These are phyloP conservation scores for Lynx canadensis DNA, from an alignment of 2,113 vertebrate species.

Conservation along the genomic window DNA sequence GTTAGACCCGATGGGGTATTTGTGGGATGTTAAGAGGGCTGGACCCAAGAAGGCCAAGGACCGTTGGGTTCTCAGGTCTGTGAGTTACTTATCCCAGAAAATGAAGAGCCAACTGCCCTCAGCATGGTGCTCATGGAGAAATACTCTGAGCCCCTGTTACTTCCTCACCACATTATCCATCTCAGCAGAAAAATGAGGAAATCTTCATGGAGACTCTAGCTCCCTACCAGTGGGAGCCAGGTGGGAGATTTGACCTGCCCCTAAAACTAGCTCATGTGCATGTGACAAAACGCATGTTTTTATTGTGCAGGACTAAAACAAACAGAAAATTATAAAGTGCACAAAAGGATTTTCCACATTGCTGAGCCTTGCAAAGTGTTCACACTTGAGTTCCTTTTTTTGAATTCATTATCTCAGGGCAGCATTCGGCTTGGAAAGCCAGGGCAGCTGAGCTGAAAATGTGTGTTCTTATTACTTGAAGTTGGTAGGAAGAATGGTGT, in stretches of 20 bases:
- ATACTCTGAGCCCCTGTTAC: not conserved
- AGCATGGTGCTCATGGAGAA: not conserved
- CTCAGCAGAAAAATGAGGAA: not conserved
- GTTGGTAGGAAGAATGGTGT: constrained; percentile 54
- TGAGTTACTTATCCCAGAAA: not conserved
- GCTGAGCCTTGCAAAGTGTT: constrained; percentile 70
- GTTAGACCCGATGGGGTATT: not conserved
- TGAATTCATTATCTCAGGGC: constrained; percentile 78
- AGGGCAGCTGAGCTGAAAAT: constrained; percentile 36
- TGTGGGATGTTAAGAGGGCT: not conserved
- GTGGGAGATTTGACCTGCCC: not conserved
- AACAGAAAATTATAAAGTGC: constrained; percentile 78
- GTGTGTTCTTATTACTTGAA: constrained; percentile 60
- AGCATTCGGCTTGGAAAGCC: constrained; percentile 71
- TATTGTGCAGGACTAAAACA: constrained; percentile 61
- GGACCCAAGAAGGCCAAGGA: fast-evolving
- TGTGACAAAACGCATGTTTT: constrained; percentile 30
- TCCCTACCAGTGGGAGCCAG: not conserved
- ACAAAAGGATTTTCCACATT: constrained; percentile 70
- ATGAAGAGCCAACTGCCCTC: not conserved
- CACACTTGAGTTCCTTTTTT: constrained; percentile 68
- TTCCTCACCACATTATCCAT: not conserved
- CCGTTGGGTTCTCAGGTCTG: not conserved
- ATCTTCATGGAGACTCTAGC: not conserved
- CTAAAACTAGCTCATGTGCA: not conserved